Evolutionary conservation across 2,888 invertebrate genomes (phyloP), one percentile per base, ranked within the genome.

Genomic region (Phyto melanocephala): DNA sequence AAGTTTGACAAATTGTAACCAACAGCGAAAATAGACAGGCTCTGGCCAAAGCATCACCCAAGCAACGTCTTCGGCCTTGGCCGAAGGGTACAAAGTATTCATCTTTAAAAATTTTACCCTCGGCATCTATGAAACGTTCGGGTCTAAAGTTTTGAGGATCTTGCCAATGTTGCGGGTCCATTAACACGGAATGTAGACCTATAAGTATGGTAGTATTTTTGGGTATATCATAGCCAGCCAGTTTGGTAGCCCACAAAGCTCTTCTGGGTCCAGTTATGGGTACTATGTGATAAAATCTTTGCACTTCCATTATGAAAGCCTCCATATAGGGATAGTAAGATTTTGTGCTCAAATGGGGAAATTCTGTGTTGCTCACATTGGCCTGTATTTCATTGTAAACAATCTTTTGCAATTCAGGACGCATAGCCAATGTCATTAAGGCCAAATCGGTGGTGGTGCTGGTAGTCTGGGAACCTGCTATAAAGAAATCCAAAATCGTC

Each of bases 391-490:
- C 93, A 0, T 90, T 86, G 40, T 93, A 93, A 0, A 94, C 90
- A 85, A 92, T 92, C 1, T 89, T 86, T 87, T 95, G 95, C 2
- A 94, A 88, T 10, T 94, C 93, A 54, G 93, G 92, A 80, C 93
- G 91, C 28, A 93, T 86, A 17, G 93, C 90, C 92, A 95, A 93
- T 84, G 92, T 92, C 86, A 95, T 90, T 60, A 95, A 90, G 0
- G 93, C 92, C 86, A 94, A 93, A 85, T 94, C 93, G 15, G 95
- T 88, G 0, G 94, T 93, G 42, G 92, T 92, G 78, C 94, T 93
- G 0, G 94, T 95, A 0, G 94, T 95, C 85, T 93, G 92, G 0
- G 93, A 92, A 1, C 95, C 95, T 5, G 94, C 95, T 86, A 95
- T 93, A 85, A 95, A 94, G 56, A 95, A 91, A 88, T 95, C 95